phyloP scores from a whole-genome alignment of 2,113 vertebrate species.

The Sardina pilchardus region DNA sequence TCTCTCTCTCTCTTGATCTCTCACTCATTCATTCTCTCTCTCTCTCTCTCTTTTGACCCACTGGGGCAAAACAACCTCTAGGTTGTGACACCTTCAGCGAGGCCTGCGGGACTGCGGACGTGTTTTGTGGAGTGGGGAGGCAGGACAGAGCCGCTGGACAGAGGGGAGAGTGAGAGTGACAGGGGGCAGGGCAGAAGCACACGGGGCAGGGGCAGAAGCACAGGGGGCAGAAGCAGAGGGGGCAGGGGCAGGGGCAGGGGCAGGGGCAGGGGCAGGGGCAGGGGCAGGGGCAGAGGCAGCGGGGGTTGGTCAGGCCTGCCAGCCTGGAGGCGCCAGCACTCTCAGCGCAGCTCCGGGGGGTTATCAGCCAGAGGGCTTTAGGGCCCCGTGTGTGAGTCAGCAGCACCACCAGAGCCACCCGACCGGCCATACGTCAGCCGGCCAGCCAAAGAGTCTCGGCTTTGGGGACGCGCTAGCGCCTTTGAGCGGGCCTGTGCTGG shows the following conservation, averaged over 20 bases:
- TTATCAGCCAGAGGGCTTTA: not conserved
- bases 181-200: no score
- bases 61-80: not conserved
- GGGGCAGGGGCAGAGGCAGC: not conserved
- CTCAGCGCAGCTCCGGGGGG: not conserved
- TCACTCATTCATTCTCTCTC: not conserved
- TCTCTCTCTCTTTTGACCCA: not conserved
- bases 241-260: no score
- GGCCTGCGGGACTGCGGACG: no score
- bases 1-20: not conserved
- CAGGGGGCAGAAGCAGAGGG: no score
- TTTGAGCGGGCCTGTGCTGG: not conserved
- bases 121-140: not conserved
- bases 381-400: not conserved
- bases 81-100: not conserved
- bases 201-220: no score
- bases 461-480: not conserved
- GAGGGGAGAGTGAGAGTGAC: no score
- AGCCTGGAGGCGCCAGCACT: not conserved
- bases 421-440: not conserved
- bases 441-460: not conserved
- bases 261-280: no score
- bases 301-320: not conserved
- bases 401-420: not conserved
- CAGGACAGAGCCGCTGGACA: no score